These are phyloP conservation scores for Champsocephalus esox DNA, from an alignment of 2,797 vertebrate genomes.

Conservation along the genomic window DNA sequence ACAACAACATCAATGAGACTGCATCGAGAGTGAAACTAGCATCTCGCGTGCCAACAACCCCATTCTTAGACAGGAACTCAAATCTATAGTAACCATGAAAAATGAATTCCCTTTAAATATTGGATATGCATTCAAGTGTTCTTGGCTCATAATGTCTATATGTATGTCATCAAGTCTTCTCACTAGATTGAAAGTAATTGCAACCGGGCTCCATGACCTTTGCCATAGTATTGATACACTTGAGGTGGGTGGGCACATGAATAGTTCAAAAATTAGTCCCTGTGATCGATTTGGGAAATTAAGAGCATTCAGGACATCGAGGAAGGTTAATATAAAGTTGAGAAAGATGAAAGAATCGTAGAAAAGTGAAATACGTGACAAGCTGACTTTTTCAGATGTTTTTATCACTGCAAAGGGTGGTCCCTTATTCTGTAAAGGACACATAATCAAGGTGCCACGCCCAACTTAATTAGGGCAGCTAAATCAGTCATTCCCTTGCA, in stretches of 20 bases:
- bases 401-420: constrained; percentile 8
- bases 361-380: neutral
- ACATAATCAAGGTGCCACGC: constrained; percentile 46
- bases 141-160: constrained; percentile 53
- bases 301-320: neutral
- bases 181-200: constrained; percentile 65
- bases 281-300: constrained; percentile 4
- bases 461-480: constrained; percentile 47
- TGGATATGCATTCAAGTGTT: constrained; percentile 30
- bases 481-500: constrained; percentile 38
- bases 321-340: neutral
- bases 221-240: constrained; percentile 60
- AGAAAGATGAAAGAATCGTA: constrained; percentile 6
- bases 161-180: constrained; percentile 66
- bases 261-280: constrained; percentile 7
- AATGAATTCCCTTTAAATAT: constrained; percentile 28
- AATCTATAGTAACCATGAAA: constrained; percentile 52
- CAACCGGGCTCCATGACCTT: constrained; percentile 37
- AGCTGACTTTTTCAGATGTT: too few species aligned
- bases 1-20: constrained; percentile 19
- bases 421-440: constrained; percentile 20
- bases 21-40: constrained; percentile 4
- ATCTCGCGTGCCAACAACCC: constrained; percentile 9
- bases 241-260: constrained; percentile 30
- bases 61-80: constrained; percentile 27